These are phyloP conservation scores for Parelbella ahira DNA, from an alignment of 2,888 invertebrate genomes.

Conservation along the genomic window DNA sequence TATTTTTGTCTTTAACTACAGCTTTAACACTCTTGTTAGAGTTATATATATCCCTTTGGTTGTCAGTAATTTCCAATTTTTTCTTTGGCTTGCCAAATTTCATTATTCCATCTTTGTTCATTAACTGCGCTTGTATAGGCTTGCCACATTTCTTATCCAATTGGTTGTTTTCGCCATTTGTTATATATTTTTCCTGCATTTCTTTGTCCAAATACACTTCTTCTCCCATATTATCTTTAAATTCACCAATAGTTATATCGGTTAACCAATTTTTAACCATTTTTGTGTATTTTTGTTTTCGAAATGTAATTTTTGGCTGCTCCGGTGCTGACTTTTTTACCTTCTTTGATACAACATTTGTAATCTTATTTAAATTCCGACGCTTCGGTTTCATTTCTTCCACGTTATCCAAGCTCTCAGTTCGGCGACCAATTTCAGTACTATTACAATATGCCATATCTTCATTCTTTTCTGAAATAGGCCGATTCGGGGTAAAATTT, in stretches of 20 bases:
- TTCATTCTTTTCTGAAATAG: not conserved
- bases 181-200: conserved; percentile 12
- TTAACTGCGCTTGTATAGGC: conserved; percentile 54
- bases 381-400: conserved; percentile 20
- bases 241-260: conserved; percentile 36
- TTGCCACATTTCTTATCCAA: conserved; percentile 33
- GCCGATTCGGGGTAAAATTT: not conserved
- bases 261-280: conserved; percentile 59
- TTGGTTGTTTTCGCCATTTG: conserved; percentile 5
- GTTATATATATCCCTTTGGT: conserved; percentile 14
- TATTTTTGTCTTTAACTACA: conserved; percentile 39
- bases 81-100: conserved; percentile 54
- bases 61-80: conserved; percentile 5
- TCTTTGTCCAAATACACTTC: conserved; percentile 2
- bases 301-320: conserved; percentile 31
- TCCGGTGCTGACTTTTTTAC: conserved; percentile 33
- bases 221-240: conserved; percentile 1
- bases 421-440: not conserved
- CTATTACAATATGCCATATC: not conserved
- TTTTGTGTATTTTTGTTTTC: conserved; percentile 54
- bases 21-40: not conserved
- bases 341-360: conserved; percentile 35
- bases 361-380: conserved; percentile 28
- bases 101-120: conserved; percentile 63
- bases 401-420: not conserved